These are phyloP conservation scores for Cebidichthys violaceus DNA, from an alignment of 2,113 vertebrate genomes.

Conservation along the genomic window DNA sequence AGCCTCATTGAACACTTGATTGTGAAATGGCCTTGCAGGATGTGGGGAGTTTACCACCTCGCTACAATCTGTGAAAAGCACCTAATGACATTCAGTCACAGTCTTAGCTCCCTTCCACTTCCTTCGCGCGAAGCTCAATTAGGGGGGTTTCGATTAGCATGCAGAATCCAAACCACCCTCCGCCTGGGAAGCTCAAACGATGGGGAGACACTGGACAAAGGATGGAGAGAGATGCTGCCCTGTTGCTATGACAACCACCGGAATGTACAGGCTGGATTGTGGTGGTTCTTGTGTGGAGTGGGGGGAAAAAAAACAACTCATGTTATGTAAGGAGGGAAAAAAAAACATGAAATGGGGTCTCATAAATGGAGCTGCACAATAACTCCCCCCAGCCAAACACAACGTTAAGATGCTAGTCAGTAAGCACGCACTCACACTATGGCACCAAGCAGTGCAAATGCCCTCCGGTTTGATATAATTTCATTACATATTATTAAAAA, in stretches of 20 bases:
- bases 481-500: neutral
- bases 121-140: slow-evolving; percentile 46
- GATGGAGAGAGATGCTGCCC: slow-evolving; percentile 78
- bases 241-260: slow-evolving; percentile 83
- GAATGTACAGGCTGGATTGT: slow-evolving; percentile 78
- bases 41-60: slow-evolving; percentile 30
- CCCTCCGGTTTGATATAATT: neutral
- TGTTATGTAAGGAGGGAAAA: slow-evolving; percentile 70
- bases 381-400: slow-evolving; percentile 44
- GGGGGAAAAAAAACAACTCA: slow-evolving; percentile 2
- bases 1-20: neutral
- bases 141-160: slow-evolving; percentile 55
- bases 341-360: slow-evolving; percentile 66
- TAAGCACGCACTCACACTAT: slow-evolving; percentile 6
- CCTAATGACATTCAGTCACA: slow-evolving; percentile 51
- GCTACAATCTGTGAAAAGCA: slow-evolving; percentile 40
- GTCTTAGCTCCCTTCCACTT: slow-evolving; percentile 28
- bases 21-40: slow-evolving; percentile 9
- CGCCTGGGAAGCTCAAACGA: slow-evolving; percentile 66
- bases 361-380: slow-evolving; percentile 68
- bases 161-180: slow-evolving; percentile 59
- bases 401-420: slow-evolving; percentile 51
- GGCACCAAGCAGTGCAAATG: slow-evolving; percentile 6
- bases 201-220: slow-evolving; percentile 72
- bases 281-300: slow-evolving; percentile 66